Conservation (phyloP, 2,797 vertebrate species). For the Petrocephalus sullivani region DNA sequence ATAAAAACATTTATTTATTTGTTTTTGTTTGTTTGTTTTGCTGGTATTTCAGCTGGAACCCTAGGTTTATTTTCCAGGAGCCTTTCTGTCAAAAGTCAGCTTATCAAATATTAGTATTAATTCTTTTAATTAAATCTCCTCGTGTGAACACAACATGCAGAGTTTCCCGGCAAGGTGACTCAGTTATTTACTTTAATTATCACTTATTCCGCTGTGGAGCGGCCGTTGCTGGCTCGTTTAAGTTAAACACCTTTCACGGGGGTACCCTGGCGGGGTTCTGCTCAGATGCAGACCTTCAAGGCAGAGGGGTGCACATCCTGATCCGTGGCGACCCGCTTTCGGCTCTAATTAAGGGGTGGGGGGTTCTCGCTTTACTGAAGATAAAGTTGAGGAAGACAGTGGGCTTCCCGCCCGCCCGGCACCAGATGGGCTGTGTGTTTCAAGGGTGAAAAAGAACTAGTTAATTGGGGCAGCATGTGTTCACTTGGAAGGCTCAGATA, state of each 20-base stretch:
- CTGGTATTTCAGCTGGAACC: not conserved
- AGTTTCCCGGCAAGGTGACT: not conserved
- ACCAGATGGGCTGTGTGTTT: not conserved
- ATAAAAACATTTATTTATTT: not conserved
- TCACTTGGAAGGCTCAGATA: not conserved
- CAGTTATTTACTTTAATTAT: not conserved
- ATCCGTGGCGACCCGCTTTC: not conserved
- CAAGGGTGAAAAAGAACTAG: not conserved
- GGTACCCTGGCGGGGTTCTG: not conserved
- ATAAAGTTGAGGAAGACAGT: not conserved
- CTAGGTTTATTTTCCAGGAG: not conserved
- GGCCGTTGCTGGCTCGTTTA: not conserved
- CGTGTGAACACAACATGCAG: not conserved
- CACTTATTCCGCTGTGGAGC: not conserved
- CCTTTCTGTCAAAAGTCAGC: not conserved
- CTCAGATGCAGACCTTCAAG: too few relatives aligned
- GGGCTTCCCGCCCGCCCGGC: not conserved
- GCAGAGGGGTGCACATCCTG: not conserved
- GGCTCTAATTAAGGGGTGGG: conserved; percentile 2
- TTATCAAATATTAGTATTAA: not conserved
- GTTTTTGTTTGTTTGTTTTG: not conserved
- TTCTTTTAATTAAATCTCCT: not conserved
- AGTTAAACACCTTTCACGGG: not conserved
- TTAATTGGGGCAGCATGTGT: conserved; percentile 10
- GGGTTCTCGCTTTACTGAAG: not conserved